These are phyloP conservation scores for Globia sparganii DNA, from an alignment of 2,888 invertebrate species.

Conservation along the genomic window DNA sequence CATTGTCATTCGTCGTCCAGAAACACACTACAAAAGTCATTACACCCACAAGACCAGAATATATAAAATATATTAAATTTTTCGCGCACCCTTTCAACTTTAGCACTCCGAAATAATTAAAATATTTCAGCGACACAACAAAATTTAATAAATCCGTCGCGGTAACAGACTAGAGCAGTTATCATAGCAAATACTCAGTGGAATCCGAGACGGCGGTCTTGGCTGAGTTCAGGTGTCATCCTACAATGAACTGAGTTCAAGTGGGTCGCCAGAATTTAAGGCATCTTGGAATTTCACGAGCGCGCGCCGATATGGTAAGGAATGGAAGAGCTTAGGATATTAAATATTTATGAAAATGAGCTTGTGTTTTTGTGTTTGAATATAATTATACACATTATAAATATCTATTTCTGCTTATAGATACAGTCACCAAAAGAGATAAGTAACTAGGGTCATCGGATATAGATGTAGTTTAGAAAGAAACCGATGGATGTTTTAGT, in stretches of 20 bases:
- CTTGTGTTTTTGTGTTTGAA: constrained; percentile 6
- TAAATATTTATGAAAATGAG: constrained; percentile 59
- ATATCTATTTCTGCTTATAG: too few species aligned
- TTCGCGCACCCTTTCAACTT: constrained; percentile 33
- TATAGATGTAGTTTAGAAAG: too few species aligned
- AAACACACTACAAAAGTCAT: not conserved
- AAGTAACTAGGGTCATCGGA: too few species aligned
- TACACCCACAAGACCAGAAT: constrained; percentile 23
- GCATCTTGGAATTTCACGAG: constrained; percentile 69
- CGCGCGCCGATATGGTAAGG: constrained; percentile 30
- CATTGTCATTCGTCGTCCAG: not conserved
- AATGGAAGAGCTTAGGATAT: constrained; percentile 55
- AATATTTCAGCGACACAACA: constrained; percentile 44
- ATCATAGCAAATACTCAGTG: constrained; percentile 50
- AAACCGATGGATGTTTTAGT: too few species aligned
- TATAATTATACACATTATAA: not conserved
- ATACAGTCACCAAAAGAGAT: too few species aligned
- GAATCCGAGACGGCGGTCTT: constrained; percentile 49
- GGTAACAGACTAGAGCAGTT: constrained; percentile 44
- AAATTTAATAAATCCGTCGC: constrained; percentile 58
- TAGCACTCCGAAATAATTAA: constrained; percentile 49
- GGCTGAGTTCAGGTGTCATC: constrained; percentile 71
- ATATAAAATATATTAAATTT: constrained; percentile 43
- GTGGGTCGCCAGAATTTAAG: constrained; percentile 71
- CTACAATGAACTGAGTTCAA: constrained; percentile 69